These are phyloP conservation scores for Babylonia areolata DNA, from an alignment of 1,140 invertebrate genomes.

Conservation along the genomic window DNA sequence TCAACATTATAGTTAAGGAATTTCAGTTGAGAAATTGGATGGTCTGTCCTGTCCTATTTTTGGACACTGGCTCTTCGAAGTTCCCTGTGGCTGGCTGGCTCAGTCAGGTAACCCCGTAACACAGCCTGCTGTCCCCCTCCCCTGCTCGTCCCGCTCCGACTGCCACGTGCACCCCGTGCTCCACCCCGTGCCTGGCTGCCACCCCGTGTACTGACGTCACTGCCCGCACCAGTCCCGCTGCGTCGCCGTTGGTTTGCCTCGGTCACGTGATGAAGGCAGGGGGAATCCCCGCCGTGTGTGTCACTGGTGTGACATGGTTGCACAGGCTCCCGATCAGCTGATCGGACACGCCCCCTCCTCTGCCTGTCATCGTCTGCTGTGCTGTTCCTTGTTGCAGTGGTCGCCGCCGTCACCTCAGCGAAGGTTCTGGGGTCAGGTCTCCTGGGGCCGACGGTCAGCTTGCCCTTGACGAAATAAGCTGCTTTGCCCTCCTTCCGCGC, in stretches of 20 bases:
- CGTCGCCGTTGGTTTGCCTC: background rate
- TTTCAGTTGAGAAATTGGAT: no score
- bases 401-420: background rate
- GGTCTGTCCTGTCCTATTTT: no score
- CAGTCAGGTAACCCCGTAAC: no score
- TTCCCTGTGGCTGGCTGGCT: no score
- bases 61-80: no score
- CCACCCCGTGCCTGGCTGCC: no score
- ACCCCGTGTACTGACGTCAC: no score
- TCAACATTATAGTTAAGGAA: no score
- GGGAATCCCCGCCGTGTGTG: background rate
- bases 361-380: background rate
- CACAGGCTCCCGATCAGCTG: background rate
- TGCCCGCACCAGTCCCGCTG: no score
- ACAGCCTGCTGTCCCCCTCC: no score
- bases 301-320: background rate
- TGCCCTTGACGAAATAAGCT: background rate
- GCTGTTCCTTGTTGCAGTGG: background rate
- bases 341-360: background rate
- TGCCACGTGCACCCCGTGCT: no score
- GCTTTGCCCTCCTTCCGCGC: background rate
- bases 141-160: no score
- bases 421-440: background rate
- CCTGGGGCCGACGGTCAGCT: background rate
- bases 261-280: background rate